Conservation (phyloP, 2,113 vertebrate genomes). For the Orientallactaga bullata region DNA sequence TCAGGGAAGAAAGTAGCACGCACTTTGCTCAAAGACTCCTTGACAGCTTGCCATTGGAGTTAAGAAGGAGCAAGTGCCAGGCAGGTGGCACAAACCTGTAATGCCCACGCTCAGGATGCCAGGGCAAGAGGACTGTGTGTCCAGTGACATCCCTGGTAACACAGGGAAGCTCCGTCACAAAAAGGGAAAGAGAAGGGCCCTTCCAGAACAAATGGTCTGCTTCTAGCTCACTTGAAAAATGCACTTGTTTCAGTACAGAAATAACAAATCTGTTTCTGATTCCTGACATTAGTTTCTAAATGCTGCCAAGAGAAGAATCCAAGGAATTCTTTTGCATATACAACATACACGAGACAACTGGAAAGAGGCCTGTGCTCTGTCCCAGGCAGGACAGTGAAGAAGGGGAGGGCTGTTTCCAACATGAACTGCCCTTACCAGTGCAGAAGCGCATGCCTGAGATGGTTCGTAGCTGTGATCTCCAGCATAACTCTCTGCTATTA, state of each 20-base stretch:
- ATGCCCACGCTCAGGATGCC: background rate
- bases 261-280: constrained; percentile 89
- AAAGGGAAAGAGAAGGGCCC: background rate
- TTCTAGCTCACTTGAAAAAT: constrained; percentile 79
- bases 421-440: constrained; percentile 78
- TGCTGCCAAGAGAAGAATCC: constrained; percentile 87
- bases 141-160: no score
- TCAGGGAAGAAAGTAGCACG: constrained; percentile 23
- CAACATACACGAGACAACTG: constrained; percentile 87
- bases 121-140: background rate
- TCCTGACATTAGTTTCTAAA: constrained; percentile 85
- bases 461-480: constrained; percentile 81
- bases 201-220: constrained; percentile 68
- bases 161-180: background rate
- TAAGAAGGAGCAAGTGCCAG: background rate
- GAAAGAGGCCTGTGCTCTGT: constrained; percentile 80
- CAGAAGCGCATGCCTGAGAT: constrained; percentile 86
- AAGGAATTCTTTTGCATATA: constrained; percentile 86
- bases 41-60: constrained; percentile 22
- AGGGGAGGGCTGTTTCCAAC: constrained; percentile 69
- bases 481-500: constrained; percentile 86
- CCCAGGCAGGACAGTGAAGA: background rate
- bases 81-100: background rate
- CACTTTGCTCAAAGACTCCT: background rate
- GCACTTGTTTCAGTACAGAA: constrained; percentile 84